Conservation (phyloP, 53 echinoderm and acorn worm genomes). For the Pentamera pediparva region DNA sequence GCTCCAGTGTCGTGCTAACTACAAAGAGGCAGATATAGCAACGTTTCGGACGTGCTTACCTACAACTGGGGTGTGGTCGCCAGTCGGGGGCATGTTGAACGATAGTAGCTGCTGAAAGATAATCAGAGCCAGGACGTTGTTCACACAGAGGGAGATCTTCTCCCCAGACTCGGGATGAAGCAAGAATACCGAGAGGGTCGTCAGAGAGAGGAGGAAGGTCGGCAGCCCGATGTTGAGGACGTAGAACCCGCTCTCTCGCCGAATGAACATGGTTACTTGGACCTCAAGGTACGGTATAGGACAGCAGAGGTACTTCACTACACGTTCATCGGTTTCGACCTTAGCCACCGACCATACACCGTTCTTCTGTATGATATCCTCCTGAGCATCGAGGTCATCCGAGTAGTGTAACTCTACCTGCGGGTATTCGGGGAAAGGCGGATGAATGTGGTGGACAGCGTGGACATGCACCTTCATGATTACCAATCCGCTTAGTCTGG, state of each 20-base stretch:
- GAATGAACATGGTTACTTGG: slow-evolving; percentile 30
- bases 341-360: slow-evolving; percentile 43
- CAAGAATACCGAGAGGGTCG: slow-evolving; percentile 43
- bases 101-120: slow-evolving; percentile 54
- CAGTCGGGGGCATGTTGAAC: slow-evolving; percentile 47
- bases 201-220: slow-evolving; percentile 29
- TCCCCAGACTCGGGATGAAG: slow-evolving; percentile 56
- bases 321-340: neutral
- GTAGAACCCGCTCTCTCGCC: slow-evolving; percentile 33
- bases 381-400: slow-evolving; percentile 34
- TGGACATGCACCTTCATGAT: no score
- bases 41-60: no score
- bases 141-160: slow-evolving; percentile 54
- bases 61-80: slow-evolving; percentile 46
- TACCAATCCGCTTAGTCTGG: no score
- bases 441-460: no score
- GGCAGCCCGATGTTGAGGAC: slow-evolving; percentile 47
- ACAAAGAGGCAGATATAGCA: no score
- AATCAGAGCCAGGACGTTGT: slow-evolving; percentile 48
- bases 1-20: no score
- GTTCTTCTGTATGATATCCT: slow-evolving; percentile 36
- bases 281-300: slow-evolving; percentile 38
- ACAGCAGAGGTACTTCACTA: slow-evolving; percentile 47
- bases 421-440: no score
- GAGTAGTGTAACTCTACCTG: slow-evolving; percentile 21